Evolutionary conservation across 2,888 invertebrate species (phyloP).

Genomic region (Pterostichus niger): DNA sequence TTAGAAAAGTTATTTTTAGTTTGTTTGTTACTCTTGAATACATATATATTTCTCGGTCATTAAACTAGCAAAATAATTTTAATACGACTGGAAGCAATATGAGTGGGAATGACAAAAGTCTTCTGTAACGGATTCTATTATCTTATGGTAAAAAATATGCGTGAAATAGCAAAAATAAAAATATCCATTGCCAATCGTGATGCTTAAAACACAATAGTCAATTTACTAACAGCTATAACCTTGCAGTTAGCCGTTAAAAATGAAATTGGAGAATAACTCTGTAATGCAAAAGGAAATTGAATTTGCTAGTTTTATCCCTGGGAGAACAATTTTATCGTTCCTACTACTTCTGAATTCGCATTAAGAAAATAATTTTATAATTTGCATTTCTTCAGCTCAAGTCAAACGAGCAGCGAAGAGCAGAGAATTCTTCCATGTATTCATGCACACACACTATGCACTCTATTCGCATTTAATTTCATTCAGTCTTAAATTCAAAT

Average conservation of each 20-base stretch:
- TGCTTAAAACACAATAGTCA: constrained; percentile 12
- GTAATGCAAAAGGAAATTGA: constrained; percentile 55
- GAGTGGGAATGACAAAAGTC: no score
- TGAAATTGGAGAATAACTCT: constrained; percentile 41
- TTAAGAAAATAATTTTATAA: constrained; percentile 54
- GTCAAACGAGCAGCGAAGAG: constrained; percentile 11
- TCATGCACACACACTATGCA: constrained; percentile 4
- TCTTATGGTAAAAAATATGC: no score
- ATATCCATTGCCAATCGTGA: background rate
- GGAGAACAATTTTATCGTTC: constrained; percentile 49
- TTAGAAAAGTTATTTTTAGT: no score
- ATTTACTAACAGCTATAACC: constrained; percentile 43
- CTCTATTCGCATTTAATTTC: constrained; percentile 23
- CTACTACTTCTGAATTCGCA: constrained; percentile 23
- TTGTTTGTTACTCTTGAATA: no score
- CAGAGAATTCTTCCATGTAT: background rate
- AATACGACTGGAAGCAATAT: no score
- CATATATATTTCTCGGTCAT: no score
- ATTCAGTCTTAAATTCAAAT: constrained; percentile 27
- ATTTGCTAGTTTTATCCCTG: constrained; percentile 35
- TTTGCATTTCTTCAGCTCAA: constrained; percentile 44
- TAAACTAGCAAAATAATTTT: no score
- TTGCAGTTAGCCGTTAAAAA: constrained; percentile 48
- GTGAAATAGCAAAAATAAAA: background rate
- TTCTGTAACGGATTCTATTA: no score